phyloP scores from a whole-genome alignment of 2,113 vertebrate genomes.

The Tychaedon coryphoeus region DNA sequence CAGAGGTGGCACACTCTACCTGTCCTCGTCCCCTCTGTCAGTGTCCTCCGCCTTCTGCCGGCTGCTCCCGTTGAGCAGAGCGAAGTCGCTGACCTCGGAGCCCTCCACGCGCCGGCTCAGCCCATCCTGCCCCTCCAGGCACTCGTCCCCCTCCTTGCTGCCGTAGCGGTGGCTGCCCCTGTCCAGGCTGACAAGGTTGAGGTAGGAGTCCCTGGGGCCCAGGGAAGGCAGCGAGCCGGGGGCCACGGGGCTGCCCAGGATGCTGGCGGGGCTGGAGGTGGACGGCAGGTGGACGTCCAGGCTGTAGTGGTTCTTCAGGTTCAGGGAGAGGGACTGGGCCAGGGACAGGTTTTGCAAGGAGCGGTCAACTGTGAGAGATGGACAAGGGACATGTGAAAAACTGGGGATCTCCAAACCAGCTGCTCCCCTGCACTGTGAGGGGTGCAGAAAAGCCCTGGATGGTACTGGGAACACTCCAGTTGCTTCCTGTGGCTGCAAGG shows the following conservation, averaged over 20 bases:
- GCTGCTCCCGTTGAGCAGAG: conserved; percentile 15
- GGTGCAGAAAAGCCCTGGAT: neutral
- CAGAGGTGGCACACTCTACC: conserved; percentile 61
- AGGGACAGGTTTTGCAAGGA: conserved; percentile 68
- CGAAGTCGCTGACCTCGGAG: neutral
- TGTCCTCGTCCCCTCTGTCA: conserved; percentile 70
- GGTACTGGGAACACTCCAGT: neutral
- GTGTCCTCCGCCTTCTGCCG: neutral
- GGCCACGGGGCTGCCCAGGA: conserved; percentile 43
- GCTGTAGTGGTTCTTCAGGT: conserved; percentile 83
- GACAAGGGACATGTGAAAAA: neutral
- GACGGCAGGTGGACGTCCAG: conserved; percentile 71
- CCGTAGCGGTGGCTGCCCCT: neutral
- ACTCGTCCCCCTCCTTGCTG: conserved; percentile 13
- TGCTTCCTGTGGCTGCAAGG: neutral
- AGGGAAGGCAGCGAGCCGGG: conserved; percentile 16
- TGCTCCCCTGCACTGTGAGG: accelerated
- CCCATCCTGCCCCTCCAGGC: conserved; percentile 30
- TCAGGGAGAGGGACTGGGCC: conserved; percentile 76
- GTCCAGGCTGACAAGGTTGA: conserved; percentile 79
- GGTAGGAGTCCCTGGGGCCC: conserved; percentile 75
- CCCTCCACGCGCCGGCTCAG: conserved; percentile 61
- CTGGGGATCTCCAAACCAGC: no score
- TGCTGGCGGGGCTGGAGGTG: conserved; percentile 77
- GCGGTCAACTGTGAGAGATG: conserved; percentile 58